Conservation (phyloP, 2,797 vertebrate species). For the Phoebastria nigripes region DNA sequence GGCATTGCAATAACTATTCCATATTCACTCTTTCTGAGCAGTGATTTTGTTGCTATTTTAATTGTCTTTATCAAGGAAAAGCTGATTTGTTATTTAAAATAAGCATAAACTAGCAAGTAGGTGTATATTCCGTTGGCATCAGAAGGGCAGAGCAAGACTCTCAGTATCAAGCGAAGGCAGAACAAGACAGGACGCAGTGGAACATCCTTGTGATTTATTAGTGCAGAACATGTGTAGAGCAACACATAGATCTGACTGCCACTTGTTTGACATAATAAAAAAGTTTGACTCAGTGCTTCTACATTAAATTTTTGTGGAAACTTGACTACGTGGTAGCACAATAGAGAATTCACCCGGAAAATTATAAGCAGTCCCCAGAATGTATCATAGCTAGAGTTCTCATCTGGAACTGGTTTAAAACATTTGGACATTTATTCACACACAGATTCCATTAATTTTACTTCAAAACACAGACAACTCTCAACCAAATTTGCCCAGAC, state of each 20-base stretch:
- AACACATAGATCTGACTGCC: not conserved
- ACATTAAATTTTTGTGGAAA: not conserved
- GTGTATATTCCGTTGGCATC: not conserved
- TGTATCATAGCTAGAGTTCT: not conserved
- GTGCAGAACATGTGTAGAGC: not conserved
- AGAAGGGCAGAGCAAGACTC: not conserved
- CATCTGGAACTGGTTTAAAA: not conserved
- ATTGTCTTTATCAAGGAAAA: not conserved
- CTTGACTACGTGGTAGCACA: not conserved
- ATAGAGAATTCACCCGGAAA: not conserved
- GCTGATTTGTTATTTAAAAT: not conserved
- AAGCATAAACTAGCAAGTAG: not conserved
- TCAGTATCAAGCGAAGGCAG: not conserved
- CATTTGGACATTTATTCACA: not conserved
- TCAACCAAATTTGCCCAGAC: not conserved
- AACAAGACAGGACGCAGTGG: not conserved
- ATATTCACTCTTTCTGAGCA: not conserved
- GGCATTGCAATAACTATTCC: not conserved
- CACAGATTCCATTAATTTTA: not conserved
- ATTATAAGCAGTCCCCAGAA: not conserved
- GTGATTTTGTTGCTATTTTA: not conserved
- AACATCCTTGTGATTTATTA: not conserved
- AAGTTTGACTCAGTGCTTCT: not conserved
- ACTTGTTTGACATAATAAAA: not conserved
- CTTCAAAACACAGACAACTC: not conserved